Base-by-base conservation (phyloP, 2,797 vertebrate genomes). In the Chlorospingus flavigularis region DNA sequence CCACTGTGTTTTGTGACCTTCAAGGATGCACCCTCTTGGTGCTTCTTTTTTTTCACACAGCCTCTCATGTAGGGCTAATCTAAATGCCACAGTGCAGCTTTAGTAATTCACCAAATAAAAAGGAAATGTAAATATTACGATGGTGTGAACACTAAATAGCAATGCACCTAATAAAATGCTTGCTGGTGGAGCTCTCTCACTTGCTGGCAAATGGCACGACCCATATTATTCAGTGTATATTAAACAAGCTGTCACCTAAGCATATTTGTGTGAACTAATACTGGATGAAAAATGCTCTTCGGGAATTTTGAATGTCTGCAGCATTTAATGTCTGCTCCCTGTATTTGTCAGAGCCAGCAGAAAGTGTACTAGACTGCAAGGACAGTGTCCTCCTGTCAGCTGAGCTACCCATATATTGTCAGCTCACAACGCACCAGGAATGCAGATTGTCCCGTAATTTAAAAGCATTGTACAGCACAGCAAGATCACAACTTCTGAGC, bases 151-250 rank as follows among this genome's bases (percentile, higher is more conserved):
- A 3, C 75, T 68, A 83, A 92, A 71, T 30, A 67, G 23, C 60
- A 61, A 50, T 40, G 9, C 43, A 79, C 24, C 84, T 96, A 74
- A 95, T 95, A 89, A 97, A 97, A 84, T 94, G 53, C 79, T 96
- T 88, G 88, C 75, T 91, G 67, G 73, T 95, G 37, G 86, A 96
- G 86, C 61, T 60, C 94, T 94, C 80, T 88, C 93, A 57, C 92
- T 96, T 88, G 88, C 92, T 94, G 91, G 95, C 84, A 97, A 97
- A 96, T 97, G 91, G 91, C 92, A 95, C 17, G 78, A 97, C 92
- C 95, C 88, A 31, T 95, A 96, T 97, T 97, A 96, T 96, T 97
- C 90, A 91, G 86, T 95, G 96, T 97, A 42, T 96, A 97, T 96
- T 97, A 97, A 97, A 94, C 61, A 96, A 97, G 82, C 75, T 97